These are phyloP conservation scores for Tonatia bakeri DNA, from an alignment of 2,113 vertebrate genomes.

Conservation along the genomic window DNA sequence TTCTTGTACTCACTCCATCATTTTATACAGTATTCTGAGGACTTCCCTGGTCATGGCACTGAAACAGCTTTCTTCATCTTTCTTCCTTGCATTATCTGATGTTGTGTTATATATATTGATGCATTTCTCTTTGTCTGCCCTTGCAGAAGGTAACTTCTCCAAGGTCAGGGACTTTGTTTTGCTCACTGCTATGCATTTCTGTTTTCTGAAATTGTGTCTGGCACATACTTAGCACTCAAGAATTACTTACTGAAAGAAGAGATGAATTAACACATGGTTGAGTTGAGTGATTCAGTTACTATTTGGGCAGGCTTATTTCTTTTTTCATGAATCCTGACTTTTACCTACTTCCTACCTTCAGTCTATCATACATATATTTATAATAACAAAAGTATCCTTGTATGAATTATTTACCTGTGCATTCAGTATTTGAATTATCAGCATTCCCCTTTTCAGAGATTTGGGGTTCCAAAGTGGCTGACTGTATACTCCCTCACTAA, in stretches of 20 bases:
- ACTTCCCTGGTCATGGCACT: background rate
- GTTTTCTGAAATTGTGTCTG: background rate
- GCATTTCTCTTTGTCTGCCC: background rate
- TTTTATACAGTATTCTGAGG: background rate
- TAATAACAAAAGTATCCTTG: background rate
- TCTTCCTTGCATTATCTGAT: background rate
- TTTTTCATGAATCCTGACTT: background rate
- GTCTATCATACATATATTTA: background rate
- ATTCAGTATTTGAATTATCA: background rate
- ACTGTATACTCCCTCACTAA: fast-evolving
- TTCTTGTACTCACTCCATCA: background rate
- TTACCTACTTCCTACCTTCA: background rate
- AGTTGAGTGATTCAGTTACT: background rate
- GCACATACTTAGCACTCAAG: background rate
- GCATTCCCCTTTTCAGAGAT: background rate
- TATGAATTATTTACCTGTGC: background rate
- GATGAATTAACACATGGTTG: background rate
- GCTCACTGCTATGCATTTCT: background rate
- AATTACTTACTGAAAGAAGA: background rate
- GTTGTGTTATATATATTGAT: background rate
- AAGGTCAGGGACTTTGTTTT: background rate
- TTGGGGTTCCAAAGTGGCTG: background rate
- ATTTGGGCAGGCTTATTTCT: background rate
- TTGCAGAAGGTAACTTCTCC: background rate
- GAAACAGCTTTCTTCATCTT: background rate